Evolutionary conservation across 2,888 invertebrate species (phyloP), one percentile per base, ranked within the genome.

Genomic region (Schrankia costaestrigalis): DNA sequence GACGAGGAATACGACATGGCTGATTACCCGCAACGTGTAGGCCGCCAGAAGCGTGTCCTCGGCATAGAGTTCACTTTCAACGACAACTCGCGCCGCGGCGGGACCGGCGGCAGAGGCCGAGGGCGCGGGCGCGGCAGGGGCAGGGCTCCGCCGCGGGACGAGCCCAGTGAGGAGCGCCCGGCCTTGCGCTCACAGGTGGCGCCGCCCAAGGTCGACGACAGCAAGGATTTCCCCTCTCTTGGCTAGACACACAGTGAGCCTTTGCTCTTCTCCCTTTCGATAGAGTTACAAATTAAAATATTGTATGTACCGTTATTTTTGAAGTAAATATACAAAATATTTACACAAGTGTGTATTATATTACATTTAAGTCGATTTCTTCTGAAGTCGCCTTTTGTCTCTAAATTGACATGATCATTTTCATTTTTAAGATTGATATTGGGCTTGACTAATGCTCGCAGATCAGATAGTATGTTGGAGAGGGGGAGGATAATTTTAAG

Each of bases 161-260:
- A 73, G 49, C 54, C 64, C 1, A 21, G 31, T 9, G 83, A 81
- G 64, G 85, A 83, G 72, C 83, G 83, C 55, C 70, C 77, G 13
- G 55, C 43, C 41, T 68, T 69, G 45, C 75, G 78, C 42, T 63
- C 62, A 31, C 73, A 63, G 45, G 74, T 64, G 17, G 75, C 87
- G 42, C 93, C 93, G 56, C 96, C 97, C 11, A 96, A 97, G 83
- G 96, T 98, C 53, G 97, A 97, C 78, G 97, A 97, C 88, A 97
- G 96, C 90, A 94, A 94, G 82, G 97, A 97, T 87, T 97, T 98
- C 89, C 97, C 97, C 61, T 95, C 96, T 75, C 91, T 97, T 78
- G 95, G 95, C 83, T 95, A 94, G 78, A 78, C 71, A 72, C 66
- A 58, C 69, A 64, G 73, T 74, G 80, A 79, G 82, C 78, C 68